Evolutionary conservation across 2,888 invertebrate genomes (phyloP), one percentile per base, ranked within the genome.

Genomic region (Papilio gigon): DNA sequence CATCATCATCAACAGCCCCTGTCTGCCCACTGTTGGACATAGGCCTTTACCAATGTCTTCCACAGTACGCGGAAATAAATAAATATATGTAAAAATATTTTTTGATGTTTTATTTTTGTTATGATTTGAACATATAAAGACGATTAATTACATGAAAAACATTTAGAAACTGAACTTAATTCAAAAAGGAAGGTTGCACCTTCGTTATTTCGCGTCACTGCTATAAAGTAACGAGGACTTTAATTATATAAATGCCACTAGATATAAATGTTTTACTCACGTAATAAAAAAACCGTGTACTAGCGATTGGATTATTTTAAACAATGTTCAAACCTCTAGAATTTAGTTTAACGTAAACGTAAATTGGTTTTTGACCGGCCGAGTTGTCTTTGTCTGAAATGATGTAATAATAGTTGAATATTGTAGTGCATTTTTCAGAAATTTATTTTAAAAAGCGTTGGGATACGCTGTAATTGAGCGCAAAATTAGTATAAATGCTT

Each of bases 181-280:
- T 60, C 12, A 40, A 40, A 37, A 40, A 25, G 40, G n/a, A 60
- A 40, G 27, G 9, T 60, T 40, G 1, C 35, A 63, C 44, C 58
- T 63, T 63, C 44, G 63, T 37, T 56, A 47, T 58, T 68, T 68
- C 59, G 59, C 37, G 68, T 60, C 64, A 47, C 40, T 64, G 68
- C 59, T 59, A 40, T 59, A 40, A 68, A 64, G 56, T 68, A 68
- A 68, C 44, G 59, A 68, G 63, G 37, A 17, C 58, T 37, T 37
- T 44, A 64, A 30, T 68, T n/a, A 67, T 44, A 42, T 53, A 67
- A 67, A 67, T 33, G 25, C 53, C 14, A 61, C 50, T 50, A 50
- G 40, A 50, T 25, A 40, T 14, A 50, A 50, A 50, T 25, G 53
- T 14, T 64, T 64, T 40, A 62, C 14, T 53, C 27, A 53, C 53